Base-by-base conservation (phyloP, 2,888 invertebrate species). In the Sarcophaga subvicina region DNA sequence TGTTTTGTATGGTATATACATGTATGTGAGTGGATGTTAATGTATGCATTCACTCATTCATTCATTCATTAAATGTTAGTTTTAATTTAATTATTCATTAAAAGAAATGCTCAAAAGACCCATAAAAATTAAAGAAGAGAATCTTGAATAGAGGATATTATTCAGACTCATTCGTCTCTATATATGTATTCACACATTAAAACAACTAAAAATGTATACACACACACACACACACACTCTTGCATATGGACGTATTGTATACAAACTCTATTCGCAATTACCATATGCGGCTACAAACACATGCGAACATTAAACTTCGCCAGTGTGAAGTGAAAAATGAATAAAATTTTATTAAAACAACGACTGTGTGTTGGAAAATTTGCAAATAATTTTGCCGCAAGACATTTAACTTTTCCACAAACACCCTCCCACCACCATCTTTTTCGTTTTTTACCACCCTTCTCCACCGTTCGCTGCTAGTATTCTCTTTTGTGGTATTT, bases 61-160 rank as follows among this genome's bases (percentile, higher is more conserved):
- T 64, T 75, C 75, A 83, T 80, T 67, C 69, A 81, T 78, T 78
- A 78, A 75, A 82, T 85, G 85, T 79, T 78, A 79, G 81, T 82
- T 86, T 86, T 75, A 64, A 86, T 86, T 82, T 82, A 86, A 86
- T 86, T 86, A 86, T 86, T 86, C 82, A 82, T 86, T 79, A 76
- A 82, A 70, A 82, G 37, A 71, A 71, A 82, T 79, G 82, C 82
- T 82, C 71, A 49, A 79, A 79, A 86, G 85, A 64, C 70, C 49
- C 45, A 82, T 82, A 79, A 79, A 75, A 75, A 54, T 20, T 20
- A 27, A 27, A 63, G 45, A 80, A 79, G 25, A 54, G 64, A 71
- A 79, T 84, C 22, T 73, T 64, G 22, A 64, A 79, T 71, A 78
- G 81, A 79, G 47, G 47, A 75, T 60, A 85, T 81, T 76, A 60